phyloP scores from a whole-genome alignment of 2,797 vertebrate species.

The Falco berigora region DNA sequence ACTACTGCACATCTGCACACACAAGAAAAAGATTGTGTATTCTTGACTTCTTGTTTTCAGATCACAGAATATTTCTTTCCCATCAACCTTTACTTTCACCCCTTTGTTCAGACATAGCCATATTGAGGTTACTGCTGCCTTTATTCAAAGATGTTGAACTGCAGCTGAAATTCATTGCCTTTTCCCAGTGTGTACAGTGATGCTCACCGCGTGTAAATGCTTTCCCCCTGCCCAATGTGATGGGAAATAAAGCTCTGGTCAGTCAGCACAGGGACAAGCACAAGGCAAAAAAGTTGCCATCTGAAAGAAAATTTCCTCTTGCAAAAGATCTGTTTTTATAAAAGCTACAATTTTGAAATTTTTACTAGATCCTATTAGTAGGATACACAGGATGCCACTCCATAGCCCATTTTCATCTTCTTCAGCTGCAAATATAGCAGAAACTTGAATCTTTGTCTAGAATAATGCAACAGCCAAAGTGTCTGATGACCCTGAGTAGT shows the following conservation, averaged over 20 bases:
- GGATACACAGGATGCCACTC: not conserved
- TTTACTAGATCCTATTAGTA: not conserved
- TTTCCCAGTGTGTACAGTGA: not conserved
- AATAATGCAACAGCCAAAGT: not conserved
- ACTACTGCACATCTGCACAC: not conserved
- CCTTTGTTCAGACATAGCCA: not conserved
- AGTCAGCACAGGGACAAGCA: not conserved
- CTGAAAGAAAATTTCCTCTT: not conserved
- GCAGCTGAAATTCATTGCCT: not conserved
- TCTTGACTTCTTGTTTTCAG: not conserved
- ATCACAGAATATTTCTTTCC: not conserved
- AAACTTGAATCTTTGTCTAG: not conserved
- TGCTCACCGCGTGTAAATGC: not conserved
- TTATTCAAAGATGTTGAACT: not conserved
- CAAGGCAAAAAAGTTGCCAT: not conserved
- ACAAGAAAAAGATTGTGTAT: not conserved
- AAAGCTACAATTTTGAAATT: not conserved
- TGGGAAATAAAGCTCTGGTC: not conserved
- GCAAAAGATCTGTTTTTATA: not conserved
- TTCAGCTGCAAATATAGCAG: not conserved
- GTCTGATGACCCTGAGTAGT: not conserved
- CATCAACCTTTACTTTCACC: not conserved
- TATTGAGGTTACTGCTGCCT: not conserved
- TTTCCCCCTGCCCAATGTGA: not conserved
- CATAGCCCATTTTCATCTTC: not conserved